Percentiles rank a stretch among this genome's conserved stretches.
Evolutionary conservation across 2,888 invertebrate genomes (phyloP).

Genomic region (Rhagium mordax): DNA sequence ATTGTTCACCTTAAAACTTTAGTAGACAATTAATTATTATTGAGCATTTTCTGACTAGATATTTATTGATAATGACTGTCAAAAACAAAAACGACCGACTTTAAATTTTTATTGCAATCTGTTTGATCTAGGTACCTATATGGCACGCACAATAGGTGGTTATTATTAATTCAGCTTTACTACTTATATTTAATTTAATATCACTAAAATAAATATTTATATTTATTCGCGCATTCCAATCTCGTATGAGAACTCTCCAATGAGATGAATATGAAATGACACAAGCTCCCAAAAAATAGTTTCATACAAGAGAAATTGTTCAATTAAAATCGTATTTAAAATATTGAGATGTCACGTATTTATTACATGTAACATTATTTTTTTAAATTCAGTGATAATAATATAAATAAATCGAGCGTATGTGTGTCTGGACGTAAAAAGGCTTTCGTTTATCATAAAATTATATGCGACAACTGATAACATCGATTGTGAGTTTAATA

Average conservation of each 20-base stretch:
- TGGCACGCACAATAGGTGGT: too few relatives aligned
- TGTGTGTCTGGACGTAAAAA: slow-evolving; percentile 3
- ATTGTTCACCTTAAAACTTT: too few relatives aligned
- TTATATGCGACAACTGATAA: slow-evolving; percentile 14
- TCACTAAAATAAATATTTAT: background rate
- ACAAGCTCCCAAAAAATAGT: background rate
- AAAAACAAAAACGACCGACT: too few relatives aligned
- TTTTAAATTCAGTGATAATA: background rate
- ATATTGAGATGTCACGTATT: background rate
- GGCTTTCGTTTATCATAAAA: slow-evolving; percentile 7
- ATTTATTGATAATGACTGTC: too few relatives aligned
- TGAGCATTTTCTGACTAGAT: too few relatives aligned
- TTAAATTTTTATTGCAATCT: too few relatives aligned
- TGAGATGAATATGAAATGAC: background rate
- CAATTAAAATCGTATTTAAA: background rate
- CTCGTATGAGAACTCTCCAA: background rate
- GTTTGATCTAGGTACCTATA: too few relatives aligned
- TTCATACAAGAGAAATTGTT: background rate
- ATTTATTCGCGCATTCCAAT: background rate
- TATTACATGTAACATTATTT: background rate
- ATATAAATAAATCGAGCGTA: background rate
- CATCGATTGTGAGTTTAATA: slow-evolving; percentile 1
- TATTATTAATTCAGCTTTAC: background rate
- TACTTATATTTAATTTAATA: background rate
- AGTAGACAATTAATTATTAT: too few relatives aligned